Percentiles rank a stretch among this genome's conserved stretches.
Conservation (phyloP, 2,888 invertebrate genomes). For the Cepaea hortensis region DNA sequence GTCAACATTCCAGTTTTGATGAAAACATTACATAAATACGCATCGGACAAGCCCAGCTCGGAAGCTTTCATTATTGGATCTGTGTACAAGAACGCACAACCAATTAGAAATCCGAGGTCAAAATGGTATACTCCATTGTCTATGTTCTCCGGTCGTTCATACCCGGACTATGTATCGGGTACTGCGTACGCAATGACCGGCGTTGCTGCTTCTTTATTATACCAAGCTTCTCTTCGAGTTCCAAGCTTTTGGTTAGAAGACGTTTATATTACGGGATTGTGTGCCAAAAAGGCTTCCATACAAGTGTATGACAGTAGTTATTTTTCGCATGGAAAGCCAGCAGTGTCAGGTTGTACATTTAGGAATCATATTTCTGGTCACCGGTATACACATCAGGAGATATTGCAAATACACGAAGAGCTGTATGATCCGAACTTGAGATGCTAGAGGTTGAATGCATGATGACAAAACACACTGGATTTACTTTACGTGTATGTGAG, state of each 20-base stretch:
- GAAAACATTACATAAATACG: conserved; percentile 44
- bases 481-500: neutral
- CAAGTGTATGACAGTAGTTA: conserved; percentile 56
- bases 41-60: neutral
- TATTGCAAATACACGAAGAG: conserved; percentile 53
- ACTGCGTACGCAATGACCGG: conserved; percentile 91
- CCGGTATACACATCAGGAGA: conserved; percentile 55
- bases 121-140: conserved; percentile 91
- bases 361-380: conserved; percentile 60
- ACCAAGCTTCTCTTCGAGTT: conserved; percentile 83
- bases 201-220: conserved; percentile 84
- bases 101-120: conserved; percentile 87
- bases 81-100: conserved; percentile 72
- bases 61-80: conserved; percentile 56
- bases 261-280: conserved; percentile 92
- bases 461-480: neutral
- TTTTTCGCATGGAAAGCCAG: conserved; percentile 57
- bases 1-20: conserved; percentile 57
- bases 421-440: conserved; percentile 40
- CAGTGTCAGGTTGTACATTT: conserved; percentile 60
- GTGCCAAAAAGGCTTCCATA: conserved; percentile 85
- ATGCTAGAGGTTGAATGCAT: conserved; percentile 1
- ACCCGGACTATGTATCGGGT: conserved; percentile 95
- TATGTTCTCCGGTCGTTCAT: conserved; percentile 85
- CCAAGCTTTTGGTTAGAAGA: conserved; percentile 91